phyloP scores from a whole-genome alignment of 2,113 vertebrate species.

The Dromiciops gliroides region DNA sequence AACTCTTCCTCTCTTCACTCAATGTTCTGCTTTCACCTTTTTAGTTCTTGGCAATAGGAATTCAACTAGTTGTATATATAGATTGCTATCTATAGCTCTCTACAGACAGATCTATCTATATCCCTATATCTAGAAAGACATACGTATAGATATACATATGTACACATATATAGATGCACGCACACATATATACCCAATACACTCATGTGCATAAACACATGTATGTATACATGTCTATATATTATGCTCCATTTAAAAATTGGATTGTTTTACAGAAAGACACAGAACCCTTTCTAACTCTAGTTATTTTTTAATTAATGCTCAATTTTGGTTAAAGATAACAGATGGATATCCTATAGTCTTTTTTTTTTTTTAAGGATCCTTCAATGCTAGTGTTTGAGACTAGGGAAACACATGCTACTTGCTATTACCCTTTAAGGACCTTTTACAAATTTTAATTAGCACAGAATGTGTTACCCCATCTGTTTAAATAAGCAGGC shows the following conservation, averaged over 20 bases:
- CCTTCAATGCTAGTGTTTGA: constrained; percentile 65
- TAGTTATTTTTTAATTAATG: not conserved
- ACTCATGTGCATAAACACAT: not conserved
- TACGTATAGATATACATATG: not conserved
- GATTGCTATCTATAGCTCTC: not conserved
- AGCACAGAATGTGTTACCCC: constrained; percentile 59
- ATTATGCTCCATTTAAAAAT: not conserved
- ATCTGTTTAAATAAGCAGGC: constrained; percentile 63
- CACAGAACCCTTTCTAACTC: not conserved
- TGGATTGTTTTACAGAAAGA: not conserved
- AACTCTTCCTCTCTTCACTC: not conserved
- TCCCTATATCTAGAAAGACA: not conserved
- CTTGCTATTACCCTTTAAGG: constrained; percentile 70
- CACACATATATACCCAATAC: not conserved
- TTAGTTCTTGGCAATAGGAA: not conserved
- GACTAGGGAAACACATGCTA: constrained; percentile 64
- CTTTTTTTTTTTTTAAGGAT: constrained; percentile 60
- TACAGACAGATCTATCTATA: not conserved
- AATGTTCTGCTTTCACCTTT: not conserved
- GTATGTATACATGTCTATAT: not conserved
- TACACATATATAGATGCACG: not conserved
- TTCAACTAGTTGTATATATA: not conserved
- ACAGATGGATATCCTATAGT: constrained; percentile 74
- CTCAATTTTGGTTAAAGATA: constrained; percentile 61
- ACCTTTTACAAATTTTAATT: constrained; percentile 72